Conservation (phyloP, 2,797 vertebrate genomes). For the Galagoides demidoff region DNA sequence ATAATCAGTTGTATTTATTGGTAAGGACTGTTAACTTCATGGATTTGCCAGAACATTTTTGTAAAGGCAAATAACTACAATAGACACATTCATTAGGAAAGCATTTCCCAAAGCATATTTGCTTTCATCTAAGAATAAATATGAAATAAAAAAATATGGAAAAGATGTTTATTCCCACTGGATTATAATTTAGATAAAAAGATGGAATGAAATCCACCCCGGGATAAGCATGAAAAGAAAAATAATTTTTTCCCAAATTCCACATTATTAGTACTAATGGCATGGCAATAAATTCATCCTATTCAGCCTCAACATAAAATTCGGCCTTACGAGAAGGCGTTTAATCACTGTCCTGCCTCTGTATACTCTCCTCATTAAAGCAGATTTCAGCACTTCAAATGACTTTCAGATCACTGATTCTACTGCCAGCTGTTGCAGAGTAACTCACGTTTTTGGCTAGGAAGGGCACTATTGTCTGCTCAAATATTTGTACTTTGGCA, state of each 20-base stretch:
- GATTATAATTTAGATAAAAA: constrained; percentile 26
- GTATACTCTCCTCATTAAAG: constrained; percentile 22
- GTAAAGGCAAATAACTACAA: neutral
- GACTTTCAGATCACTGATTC: constrained; percentile 65
- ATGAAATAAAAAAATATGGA: neutral
- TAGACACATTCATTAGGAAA: neutral
- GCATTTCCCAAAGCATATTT: neutral
- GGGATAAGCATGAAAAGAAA: neutral
- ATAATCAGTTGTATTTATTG: neutral
- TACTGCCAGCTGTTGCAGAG: constrained; percentile 62
- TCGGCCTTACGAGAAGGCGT: neutral
- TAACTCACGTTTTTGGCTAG: constrained; percentile 61
- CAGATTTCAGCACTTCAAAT: constrained; percentile 74
- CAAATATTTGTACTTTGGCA: constrained; percentile 68
- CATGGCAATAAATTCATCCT: neutral
- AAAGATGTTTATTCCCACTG: neutral
- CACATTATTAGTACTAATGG: neutral
- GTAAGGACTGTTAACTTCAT: neutral
- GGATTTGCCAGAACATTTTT: neutral
- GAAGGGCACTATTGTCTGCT: constrained; percentile 43
- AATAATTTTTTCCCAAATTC: neutral
- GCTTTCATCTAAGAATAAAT: constrained; percentile 1
- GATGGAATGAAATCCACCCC: neutral
- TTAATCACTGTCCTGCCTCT: constrained; percentile 54
- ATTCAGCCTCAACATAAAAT: neutral